Evolutionary conservation across 2,113 vertebrate genomes (phyloP).

Genomic region (Rostratula benghalensis): DNA sequence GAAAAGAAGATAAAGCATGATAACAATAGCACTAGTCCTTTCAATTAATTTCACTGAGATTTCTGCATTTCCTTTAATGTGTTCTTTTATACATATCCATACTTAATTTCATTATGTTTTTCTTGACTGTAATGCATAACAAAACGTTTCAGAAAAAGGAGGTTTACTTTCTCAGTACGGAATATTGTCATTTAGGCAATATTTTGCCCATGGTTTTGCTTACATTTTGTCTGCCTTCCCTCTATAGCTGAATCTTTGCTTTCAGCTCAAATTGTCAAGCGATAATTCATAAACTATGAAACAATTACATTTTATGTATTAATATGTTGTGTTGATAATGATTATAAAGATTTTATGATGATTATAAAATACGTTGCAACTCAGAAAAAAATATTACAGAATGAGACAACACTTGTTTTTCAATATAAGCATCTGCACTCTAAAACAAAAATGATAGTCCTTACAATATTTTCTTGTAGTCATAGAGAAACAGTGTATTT

Average conservation of each 20-base stretch:
- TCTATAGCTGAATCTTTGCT: background rate
- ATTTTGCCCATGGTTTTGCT: background rate
- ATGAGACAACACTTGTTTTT: background rate
- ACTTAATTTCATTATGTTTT: background rate
- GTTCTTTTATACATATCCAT: background rate
- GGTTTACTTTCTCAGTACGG: background rate
- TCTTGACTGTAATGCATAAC: background rate
- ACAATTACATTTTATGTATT: background rate
- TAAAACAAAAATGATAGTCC: background rate
- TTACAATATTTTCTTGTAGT: background rate
- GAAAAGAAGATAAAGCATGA: background rate
- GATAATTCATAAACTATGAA: background rate
- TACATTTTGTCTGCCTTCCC: background rate
- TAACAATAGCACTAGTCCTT: background rate
- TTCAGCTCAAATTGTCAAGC: background rate
- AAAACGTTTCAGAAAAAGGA: background rate
- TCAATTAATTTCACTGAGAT: background rate
- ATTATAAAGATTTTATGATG: background rate
- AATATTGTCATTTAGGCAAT: background rate
- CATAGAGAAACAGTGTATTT: background rate
- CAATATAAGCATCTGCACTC: background rate
- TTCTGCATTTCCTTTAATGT: background rate
- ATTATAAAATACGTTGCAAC: background rate
- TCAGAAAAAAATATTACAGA: background rate
- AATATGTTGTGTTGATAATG: background rate